Conservation (phyloP, 1,140 invertebrate species). For the Lepidostoma basale region DNA sequence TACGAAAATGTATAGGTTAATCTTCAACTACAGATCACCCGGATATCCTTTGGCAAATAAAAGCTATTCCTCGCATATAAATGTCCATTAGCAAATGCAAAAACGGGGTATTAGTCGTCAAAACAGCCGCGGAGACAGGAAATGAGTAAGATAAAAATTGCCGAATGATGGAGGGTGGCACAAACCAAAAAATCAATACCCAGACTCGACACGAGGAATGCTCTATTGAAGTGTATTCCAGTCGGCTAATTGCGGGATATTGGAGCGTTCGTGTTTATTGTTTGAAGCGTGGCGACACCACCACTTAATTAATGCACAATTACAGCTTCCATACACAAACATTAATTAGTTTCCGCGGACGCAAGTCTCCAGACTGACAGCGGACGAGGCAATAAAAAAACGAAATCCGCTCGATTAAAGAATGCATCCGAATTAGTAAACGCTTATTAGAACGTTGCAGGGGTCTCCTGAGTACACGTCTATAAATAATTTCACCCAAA, state of each 20-base stretch:
- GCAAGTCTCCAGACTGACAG: conserved; percentile 12
- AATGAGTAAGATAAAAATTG: conserved; percentile 1
- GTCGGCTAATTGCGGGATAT: neutral
- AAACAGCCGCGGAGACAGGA: neutral
- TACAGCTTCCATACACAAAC: neutral
- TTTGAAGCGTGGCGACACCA: neutral
- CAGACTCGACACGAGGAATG: neutral
- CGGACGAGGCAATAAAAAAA: neutral
- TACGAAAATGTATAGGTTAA: neutral
- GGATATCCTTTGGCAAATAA: neutral
- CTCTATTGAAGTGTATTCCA: too few relatives aligned
- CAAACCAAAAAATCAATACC: conserved; percentile 18
- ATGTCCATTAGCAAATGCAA: neutral
- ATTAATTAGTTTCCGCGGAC: conserved; percentile 9
- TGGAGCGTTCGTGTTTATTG: neutral
- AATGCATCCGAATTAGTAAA: neutral
- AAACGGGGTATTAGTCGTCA: neutral
- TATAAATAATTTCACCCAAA: conserved; percentile 27
- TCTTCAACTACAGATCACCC: neutral
- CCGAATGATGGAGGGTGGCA: neutral
- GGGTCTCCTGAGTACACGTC: neutral
- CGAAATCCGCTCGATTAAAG: neutral
- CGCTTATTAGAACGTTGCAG: neutral
- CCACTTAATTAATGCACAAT: conserved; percentile 12
- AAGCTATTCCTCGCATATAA: neutral